Evolutionary conservation across 2,113 vertebrate genomes (phyloP).

Genomic region (Microtus richardsoni): DNA sequence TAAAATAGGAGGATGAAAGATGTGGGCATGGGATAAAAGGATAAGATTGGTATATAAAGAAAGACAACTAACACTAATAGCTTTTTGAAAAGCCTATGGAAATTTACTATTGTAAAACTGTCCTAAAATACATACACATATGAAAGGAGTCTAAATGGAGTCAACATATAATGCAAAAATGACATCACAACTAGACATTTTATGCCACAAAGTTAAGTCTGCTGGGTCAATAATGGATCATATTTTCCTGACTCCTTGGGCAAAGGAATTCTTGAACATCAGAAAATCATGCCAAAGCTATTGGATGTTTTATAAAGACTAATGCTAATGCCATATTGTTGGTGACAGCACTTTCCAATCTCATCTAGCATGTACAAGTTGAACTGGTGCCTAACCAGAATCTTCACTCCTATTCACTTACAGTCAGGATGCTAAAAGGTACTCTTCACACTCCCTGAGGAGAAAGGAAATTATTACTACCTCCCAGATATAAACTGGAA

Average conservation of each 20-base stretch:
- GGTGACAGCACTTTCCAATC: too few species aligned
- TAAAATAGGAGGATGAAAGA: too few species aligned
- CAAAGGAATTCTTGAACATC: neutral
- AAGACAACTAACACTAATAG: neutral
- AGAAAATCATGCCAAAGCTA: too few species aligned
- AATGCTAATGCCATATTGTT: too few species aligned
- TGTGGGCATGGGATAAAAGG: too few species aligned
- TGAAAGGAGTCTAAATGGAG: neutral
- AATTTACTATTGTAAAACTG: neutral
- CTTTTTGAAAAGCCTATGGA: neutral
- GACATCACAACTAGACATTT: neutral
- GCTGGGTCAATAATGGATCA: neutral
- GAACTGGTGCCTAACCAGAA: neutral
- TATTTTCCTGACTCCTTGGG: neutral
- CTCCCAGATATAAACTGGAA: neutral
- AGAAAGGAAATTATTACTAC: neutral
- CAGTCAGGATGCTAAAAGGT: neutral
- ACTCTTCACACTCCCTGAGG: neutral
- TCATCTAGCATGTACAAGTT: neutral
- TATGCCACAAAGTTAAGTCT: neutral
- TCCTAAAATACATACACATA: neutral
- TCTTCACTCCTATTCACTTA: neutral
- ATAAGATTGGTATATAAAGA: too few species aligned
- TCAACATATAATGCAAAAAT: neutral
- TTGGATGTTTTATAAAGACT: too few species aligned